Evolutionary conservation across 2,113 vertebrate species (phyloP), one percentile per base, ranked within the genome.

Genomic region (Apus apus): DNA sequence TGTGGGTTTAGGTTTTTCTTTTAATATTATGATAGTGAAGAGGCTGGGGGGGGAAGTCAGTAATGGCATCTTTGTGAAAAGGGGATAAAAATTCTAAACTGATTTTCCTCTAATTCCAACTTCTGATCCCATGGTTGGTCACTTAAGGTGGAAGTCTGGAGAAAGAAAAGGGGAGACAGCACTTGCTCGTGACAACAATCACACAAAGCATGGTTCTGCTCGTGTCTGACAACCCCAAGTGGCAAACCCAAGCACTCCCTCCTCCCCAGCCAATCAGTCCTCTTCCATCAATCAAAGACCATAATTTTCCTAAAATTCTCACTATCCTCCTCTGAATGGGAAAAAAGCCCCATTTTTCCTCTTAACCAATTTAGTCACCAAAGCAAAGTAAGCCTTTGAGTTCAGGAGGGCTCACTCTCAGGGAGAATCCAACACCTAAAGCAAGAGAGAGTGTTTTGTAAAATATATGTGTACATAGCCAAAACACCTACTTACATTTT

Each of bases 401-500:
- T 25, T 57, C 67, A 86, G 58, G 64, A 73, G 18, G 29, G 21
- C 45, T 95, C 53, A 1, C 38, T 25, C 58, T 26, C 45, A 38
- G 30, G 34, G 66, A 82, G 56, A 77, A 46, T 21, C 68, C 46
- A 54, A 32, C 40, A 18, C 15, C 25, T 54, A 40, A 72, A 91
- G 76, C 38, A 89, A 9, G 16, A 46, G 32, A 46, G 62, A 58
- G 38, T 5, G 29, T 34, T 78, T 25, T 64, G n/a, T 53, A 26
- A 83, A 91, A 54, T 11, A 43, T 4, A 46, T 9, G 21, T 21
- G 5, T 46, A 29, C 56, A 65, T 53, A 80, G 54, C 36, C 84
- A 92, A 87, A 91, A 83, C 23, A 90, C 18, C 32, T 65, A 96
- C 98, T 97, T 96, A 97, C 75, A 22, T 98, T 98, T 98, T 98